Percentiles rank a stretch among this genome's conserved stretches.
Conservation (phyloP, 2,888 invertebrate genomes). For the Exephanes ischioxanthus region DNA sequence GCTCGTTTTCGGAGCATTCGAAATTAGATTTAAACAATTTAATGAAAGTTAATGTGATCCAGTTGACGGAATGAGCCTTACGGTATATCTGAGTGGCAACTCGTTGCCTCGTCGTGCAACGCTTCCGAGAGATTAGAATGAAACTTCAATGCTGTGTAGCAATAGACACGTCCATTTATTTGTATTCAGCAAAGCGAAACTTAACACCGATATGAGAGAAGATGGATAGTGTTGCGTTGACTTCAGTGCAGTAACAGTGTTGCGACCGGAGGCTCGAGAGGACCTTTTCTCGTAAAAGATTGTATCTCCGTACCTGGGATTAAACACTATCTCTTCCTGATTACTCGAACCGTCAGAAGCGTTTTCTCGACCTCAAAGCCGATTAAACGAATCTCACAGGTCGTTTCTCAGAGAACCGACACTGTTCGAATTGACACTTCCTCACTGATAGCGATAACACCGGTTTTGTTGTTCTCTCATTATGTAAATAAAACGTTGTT, state of each 20-base stretch:
- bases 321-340: not conserved
- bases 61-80: not conserved
- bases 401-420: not conserved
- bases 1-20: not conserved
- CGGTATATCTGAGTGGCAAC: not conserved
- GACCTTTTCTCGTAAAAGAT: not conserved
- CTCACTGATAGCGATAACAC: conserved; percentile 14
- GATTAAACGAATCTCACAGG: not conserved
- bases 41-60: not conserved
- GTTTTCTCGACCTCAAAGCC: not conserved
- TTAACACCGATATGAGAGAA: not conserved
- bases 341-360: not conserved
- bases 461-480: not conserved
- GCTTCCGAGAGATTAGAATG: conserved; percentile 3
- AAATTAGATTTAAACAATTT: not conserved
- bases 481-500: not conserved
- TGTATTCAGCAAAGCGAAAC: not conserved
- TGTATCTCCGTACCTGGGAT: not conserved
- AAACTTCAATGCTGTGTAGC: not conserved
- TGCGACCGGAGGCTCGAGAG: not conserved
- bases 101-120: not conserved
- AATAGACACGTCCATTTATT: conserved; percentile 2
- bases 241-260: not conserved
- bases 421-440: not conserved
- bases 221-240: not conserved